Evolutionary conservation across 1,140 invertebrate species (phyloP).

Genomic region (Leptopilina boulardi): DNA sequence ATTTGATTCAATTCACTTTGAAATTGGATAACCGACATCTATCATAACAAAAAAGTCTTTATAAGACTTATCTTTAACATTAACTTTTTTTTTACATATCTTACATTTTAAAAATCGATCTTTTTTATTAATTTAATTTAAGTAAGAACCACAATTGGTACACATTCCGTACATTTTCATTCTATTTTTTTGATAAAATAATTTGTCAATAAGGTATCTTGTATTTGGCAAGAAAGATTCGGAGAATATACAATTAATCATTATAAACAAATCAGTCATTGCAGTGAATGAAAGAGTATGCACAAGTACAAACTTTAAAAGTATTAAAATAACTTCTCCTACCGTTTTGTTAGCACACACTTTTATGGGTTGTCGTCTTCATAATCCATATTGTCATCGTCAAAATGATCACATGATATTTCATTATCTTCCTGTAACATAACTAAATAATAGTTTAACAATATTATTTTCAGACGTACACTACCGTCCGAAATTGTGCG

Average conservation of each 20-base stretch:
- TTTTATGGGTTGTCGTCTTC: neutral
- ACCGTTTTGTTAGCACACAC: neutral
- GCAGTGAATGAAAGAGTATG: neutral
- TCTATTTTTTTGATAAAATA: conserved; percentile 22
- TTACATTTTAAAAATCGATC: conserved; percentile 27
- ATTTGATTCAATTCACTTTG: conserved; percentile 37
- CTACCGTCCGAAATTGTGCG: too few species aligned
- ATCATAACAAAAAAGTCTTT: conserved; percentile 42
- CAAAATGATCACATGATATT: too few species aligned
- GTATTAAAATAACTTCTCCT: conserved; percentile 5
- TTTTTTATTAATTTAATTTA: conserved; percentile 17
- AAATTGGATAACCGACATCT: conserved; percentile 26
- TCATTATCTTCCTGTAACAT: too few species aligned
- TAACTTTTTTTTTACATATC: conserved; percentile 33
- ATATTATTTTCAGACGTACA: too few species aligned
- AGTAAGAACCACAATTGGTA: conserved; percentile 34
- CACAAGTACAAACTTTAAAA: neutral
- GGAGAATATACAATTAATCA: conserved; percentile 10
- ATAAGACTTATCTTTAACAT: conserved; percentile 33
- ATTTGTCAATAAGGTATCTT: conserved; percentile 25
- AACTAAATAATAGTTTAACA: too few species aligned
- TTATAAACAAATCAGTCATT: neutral
- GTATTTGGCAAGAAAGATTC: neutral
- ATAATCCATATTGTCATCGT: too few species aligned
- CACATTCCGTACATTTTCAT: neutral